phyloP scores from a whole-genome alignment of 2,888 invertebrate genomes.

The Cotesia congregata region DNA sequence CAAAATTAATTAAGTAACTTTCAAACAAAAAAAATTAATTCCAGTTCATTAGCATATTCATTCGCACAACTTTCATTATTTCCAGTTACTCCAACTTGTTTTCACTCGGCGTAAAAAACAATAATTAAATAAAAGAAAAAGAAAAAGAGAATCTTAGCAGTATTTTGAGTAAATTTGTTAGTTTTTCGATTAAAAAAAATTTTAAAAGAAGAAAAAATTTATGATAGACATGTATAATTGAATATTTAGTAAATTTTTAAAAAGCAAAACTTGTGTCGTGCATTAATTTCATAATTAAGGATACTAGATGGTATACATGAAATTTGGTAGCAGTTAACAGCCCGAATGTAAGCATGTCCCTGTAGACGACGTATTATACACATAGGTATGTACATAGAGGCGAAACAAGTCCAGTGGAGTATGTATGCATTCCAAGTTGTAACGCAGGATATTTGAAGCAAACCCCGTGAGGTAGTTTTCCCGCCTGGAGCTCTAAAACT shows the following conservation, averaged over 20 bases:
- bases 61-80: background rate
- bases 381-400: background rate
- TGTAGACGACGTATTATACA: background rate
- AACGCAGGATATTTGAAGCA: background rate
- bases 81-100: background rate
- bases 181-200: no score
- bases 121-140: background rate
- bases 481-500: constrained; percentile 31
- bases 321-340: constrained; percentile 25
- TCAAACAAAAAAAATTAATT: background rate
- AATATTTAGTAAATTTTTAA: background rate
- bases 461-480: constrained; percentile 20
- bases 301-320: background rate
- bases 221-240: background rate
- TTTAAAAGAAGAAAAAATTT: no score
- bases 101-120: background rate
- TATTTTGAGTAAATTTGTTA: no score
- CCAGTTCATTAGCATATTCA: background rate
- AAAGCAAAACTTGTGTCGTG: background rate
- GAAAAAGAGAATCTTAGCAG: no score
- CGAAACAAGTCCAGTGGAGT: background rate
- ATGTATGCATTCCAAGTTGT: constrained; percentile 12
- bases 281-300: constrained; percentile 33
- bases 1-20: background rate
- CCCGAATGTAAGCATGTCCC: constrained; percentile 25